Base-by-base conservation (phyloP, 2,113 vertebrate species). In the Erythrocercus mccallii region DNA sequence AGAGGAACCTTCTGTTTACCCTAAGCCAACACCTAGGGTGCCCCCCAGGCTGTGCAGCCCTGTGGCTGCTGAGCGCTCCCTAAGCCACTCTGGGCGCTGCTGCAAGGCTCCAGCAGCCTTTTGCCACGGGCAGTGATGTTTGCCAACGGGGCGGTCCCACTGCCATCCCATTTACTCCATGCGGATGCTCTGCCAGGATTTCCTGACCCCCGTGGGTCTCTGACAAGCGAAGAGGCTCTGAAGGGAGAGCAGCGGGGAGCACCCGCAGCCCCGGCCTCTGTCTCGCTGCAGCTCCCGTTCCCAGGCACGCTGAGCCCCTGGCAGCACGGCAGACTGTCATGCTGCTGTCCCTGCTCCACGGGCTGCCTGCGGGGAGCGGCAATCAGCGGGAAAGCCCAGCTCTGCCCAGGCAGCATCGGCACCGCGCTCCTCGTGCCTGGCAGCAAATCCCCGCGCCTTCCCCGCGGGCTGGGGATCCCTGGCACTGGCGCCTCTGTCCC, bases 91-190 rank as follows among this genome's bases (percentile, higher is more conserved):
- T 1, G n/a, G 48, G 30, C 38, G 19, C 30, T 68, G 48, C 38
- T 40, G 24, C 38, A 38, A 56, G 69, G 2, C 27, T 33, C 10
- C 53, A 28, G 37, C 38, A 58, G 71, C 53, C 4, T 83, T 86
- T 30, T n/a, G 16, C 76, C 15, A 4, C 0, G 3, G 5, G 15
- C 54, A 73, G 18, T 2, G 8, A 42, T 24, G 78, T 66, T 51
- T 77, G 66, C 66, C 38, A 31, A 40, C 23, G 40, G 58, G 28
- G 44, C 24, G n/a, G 50, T 14, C 25, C 58, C 5, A 6, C 40
- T 80, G 50, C 51, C 42, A 8, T 0, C 25, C 58, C 11, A 0
- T 57, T 81, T 25, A 35, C 17, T 22, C 28, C n/a, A 15, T 74
- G 23, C 2, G 20, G 69, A 64, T 19, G 48, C 50, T 61, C 10